Evolutionary conservation across 2,113 vertebrate genomes (phyloP), one percentile per base, ranked within the genome.

Genomic region (Grallaria varia): DNA sequence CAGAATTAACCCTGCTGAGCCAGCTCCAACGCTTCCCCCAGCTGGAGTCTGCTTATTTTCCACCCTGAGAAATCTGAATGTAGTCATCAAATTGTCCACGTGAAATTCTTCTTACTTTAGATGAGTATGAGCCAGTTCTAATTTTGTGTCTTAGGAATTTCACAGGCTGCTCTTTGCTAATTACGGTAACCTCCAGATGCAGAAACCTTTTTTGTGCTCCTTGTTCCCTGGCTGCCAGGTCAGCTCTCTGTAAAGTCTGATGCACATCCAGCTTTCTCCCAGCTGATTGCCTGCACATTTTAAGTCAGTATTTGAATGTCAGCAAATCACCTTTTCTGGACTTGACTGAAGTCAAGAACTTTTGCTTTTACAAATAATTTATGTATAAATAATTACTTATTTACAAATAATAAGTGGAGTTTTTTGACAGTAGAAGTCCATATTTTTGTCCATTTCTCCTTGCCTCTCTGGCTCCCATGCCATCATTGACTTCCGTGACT

Each of bases 1-100:
- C 94, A 92, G 71, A 96, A 96, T 96, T 97, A 94, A 95, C 95
- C 90, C 85, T 97, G 95, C 95, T 96, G 96, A 96, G 90, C 90
- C 92, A 96, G 95, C 95, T 92, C 50, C 92, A 71, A 42, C 83
- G 55, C 66, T 93, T 96, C 88, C 83, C 53, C 67, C 72, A 86
- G 88, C 92, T 93, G 79, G 53, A 94, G 58, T 59, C 82, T 92
- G 79, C 75, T 92, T 80, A 66, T 90, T 93, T 96, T 90, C 63
- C 59, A 71, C 19, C 23, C 75, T 81, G 84, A 88, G 90, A 86
- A 92, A 86, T 84, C 59, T 3, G 6, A 92, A 55, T 37, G 64
- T 42, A 77, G 39, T 80, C 63, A 86, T 94, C 89, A 90, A 83
- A 73, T 58, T 45, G 63, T 66, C 55, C 68, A 53, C 72, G 22